Conservation (phyloP, 2,797 vertebrate genomes). For the Oreochromis mossambicus region DNA sequence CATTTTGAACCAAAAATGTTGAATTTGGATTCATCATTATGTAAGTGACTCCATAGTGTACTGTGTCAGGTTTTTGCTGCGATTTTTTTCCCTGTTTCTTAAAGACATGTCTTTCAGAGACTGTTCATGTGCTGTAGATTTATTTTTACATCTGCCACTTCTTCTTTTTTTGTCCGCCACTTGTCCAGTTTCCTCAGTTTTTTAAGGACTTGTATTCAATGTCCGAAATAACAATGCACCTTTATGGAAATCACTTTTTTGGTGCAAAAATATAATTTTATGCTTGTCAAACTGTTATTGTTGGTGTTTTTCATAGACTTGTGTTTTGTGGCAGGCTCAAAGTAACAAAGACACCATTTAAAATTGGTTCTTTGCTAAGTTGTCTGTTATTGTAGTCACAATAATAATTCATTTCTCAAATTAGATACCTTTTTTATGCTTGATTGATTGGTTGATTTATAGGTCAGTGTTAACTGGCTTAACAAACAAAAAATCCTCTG, state of each 20-base stretch:
- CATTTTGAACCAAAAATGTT: neutral
- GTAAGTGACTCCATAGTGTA: too few species aligned
- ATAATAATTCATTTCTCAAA: neutral
- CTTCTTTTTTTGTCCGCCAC: neutral
- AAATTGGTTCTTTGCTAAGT: neutral
- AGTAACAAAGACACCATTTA: neutral
- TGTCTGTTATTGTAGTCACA: neutral
- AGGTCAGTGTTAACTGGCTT: neutral
- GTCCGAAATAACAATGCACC: too few species aligned
- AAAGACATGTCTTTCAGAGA: neutral
- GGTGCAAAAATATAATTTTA: neutral
- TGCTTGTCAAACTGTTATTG: neutral
- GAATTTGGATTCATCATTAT: neutral
- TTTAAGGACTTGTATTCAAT: neutral
- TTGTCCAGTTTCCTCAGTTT: neutral
- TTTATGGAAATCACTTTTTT: neutral
- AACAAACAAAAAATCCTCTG: neutral
- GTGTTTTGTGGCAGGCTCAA: fast-evolving
- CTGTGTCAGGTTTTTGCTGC: too few species aligned
- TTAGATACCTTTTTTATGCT: neutral
- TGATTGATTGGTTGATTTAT: neutral
- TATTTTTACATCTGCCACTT: neutral
- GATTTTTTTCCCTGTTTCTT: too few species aligned
- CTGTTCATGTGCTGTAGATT: neutral
- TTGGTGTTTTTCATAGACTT: neutral